Evolutionary conservation across 2,888 invertebrate species (phyloP).

Genomic region (Andrena fulva): DNA sequence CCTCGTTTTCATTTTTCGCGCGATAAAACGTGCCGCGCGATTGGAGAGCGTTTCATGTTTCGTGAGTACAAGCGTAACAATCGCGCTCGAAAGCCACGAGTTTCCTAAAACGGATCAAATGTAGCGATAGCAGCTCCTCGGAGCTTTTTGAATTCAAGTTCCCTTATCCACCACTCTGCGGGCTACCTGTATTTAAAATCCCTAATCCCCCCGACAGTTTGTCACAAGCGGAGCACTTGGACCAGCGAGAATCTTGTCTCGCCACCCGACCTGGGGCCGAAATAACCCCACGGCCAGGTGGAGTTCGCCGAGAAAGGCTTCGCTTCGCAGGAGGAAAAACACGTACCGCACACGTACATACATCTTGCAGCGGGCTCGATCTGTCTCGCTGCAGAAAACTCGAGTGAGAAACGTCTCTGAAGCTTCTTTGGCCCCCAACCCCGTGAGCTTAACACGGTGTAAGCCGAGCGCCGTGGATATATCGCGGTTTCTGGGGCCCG

Average conservation of each 20-base stretch:
- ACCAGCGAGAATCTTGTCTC: background rate
- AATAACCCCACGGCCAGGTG: background rate
- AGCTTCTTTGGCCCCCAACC: constrained; percentile 12
- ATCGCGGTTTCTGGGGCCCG: constrained; percentile 59
- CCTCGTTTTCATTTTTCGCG: constrained; percentile 26
- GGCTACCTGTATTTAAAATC: no score
- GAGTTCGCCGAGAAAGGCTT: background rate
- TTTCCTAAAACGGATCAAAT: no score
- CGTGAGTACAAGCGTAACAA: constrained; percentile 4
- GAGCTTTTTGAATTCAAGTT: no score
- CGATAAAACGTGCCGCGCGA: constrained; percentile 24
- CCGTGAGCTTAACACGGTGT: constrained; percentile 71
- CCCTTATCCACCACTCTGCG: no score
- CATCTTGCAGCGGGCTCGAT: constrained; percentile 55
- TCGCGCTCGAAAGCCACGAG: no score
- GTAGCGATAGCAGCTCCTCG: no score
- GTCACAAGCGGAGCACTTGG: background rate
- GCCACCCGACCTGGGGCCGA: background rate
- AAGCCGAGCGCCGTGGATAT: constrained; percentile 64
- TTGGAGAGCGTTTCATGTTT: constrained; percentile 19
- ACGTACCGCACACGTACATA: constrained; percentile 16
- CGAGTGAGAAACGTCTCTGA: constrained; percentile 38
- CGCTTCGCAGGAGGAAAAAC: background rate
- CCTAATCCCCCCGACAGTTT: background rate
- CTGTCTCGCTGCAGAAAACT: constrained; percentile 38